These are phyloP conservation scores for Augochlora pura DNA, from an alignment of 1,140 invertebrate genomes.

Conservation along the genomic window DNA sequence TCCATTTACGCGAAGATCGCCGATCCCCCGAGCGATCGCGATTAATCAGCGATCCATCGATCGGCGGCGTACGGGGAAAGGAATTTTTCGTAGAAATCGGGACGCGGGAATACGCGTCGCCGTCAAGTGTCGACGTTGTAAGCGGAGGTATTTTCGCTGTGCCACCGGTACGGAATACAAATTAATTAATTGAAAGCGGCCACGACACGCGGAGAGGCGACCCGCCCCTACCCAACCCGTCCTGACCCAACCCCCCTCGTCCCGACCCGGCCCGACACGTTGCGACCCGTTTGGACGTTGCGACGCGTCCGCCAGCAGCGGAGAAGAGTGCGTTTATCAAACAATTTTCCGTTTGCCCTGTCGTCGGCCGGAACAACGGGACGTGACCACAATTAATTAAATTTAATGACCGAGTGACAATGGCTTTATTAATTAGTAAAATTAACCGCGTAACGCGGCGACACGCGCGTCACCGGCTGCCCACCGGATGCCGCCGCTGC, in stretches of 20 bases:
- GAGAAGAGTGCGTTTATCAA: slow-evolving; percentile 45
- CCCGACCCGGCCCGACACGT: too few species aligned
- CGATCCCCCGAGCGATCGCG: too few species aligned
- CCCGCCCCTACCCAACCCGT: too few species aligned
- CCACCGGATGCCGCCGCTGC: not conserved
- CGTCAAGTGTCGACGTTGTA: not conserved
- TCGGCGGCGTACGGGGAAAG: too few species aligned
- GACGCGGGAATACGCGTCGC: not conserved
- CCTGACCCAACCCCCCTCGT: too few species aligned
- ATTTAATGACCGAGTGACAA: slow-evolving; percentile 50
- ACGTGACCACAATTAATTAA: slow-evolving; percentile 48
- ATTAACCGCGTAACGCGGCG: slow-evolving; percentile 47
- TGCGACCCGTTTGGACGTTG: not conserved
- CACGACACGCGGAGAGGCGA: not conserved
- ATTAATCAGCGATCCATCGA: too few species aligned
- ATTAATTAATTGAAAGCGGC: slow-evolving; percentile 40
- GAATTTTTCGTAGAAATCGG: not conserved
- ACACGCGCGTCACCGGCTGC: not conserved
- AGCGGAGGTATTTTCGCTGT: slow-evolving; percentile 16
- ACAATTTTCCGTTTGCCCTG: slow-evolving; percentile 41
- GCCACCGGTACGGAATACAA: not conserved
- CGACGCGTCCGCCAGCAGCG: not conserved
- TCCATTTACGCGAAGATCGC: slow-evolving; percentile 20
- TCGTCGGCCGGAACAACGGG: slow-evolving; percentile 9
- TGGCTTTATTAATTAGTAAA: slow-evolving; percentile 53